Conservation (phyloP, 2,113 vertebrate genomes). For the Strigops habroptila region DNA sequence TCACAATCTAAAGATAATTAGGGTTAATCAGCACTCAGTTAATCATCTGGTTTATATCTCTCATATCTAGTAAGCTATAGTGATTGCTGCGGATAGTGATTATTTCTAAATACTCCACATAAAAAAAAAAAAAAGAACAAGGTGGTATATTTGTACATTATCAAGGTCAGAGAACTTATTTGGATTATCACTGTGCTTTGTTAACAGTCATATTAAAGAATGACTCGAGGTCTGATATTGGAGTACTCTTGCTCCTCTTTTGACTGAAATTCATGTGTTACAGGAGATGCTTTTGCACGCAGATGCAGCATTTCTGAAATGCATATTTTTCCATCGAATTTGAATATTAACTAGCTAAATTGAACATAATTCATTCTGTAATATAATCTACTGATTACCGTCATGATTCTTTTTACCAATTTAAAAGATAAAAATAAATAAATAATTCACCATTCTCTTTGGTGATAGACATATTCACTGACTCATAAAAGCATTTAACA, state of each 20-base stretch:
- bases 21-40: not conserved
- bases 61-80: not conserved
- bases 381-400: not conserved
- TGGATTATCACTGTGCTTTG: fast-evolving
- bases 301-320: not conserved
- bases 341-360: not conserved
- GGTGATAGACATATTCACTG: not conserved
- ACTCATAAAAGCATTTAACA: not conserved
- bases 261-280: not conserved
- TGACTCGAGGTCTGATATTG: not conserved
- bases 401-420: not conserved
- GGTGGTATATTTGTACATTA: not conserved
- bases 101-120: not conserved
- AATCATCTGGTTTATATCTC: not conserved
- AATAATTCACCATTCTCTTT: not conserved
- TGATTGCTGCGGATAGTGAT: not conserved
- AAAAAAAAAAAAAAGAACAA: not conserved
- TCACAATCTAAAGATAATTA: not conserved
- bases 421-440: not conserved
- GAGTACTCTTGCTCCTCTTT: not conserved
- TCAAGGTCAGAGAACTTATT: not conserved
- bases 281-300: not conserved
- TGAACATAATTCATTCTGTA: not conserved
- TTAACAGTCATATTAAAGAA: not conserved
- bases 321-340: not conserved